Evolutionary conservation across 2,888 invertebrate species (phyloP), one percentile per base, ranked within the genome.

Genomic region (Agrochola litura): DNA sequence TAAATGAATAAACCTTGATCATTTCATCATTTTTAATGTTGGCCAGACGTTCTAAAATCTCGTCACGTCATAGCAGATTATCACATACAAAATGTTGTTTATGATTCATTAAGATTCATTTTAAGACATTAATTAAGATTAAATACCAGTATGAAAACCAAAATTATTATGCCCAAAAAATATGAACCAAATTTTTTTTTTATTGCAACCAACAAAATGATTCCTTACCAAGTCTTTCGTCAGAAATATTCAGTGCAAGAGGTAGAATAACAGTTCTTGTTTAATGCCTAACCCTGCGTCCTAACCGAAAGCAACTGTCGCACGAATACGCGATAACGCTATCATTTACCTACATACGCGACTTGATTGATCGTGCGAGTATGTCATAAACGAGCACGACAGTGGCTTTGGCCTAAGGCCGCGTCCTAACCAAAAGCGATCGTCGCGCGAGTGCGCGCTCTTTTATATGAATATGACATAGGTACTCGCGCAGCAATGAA

Each of bases 1-100:
- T 49, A 14, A 22, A 43, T 2, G 14, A 46, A 25, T 25, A 41
- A 81, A 66, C 78, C 78, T 81, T 79, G 75, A 60, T 19, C n/a
- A 30, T 74, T 65, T 64, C 37, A n/a, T 14, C 0, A 65, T 52
- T 65, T 79, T 66, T 41, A 25, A 61, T 25, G 65, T 14, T 25
- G 8, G 14, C 52, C 6, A 49, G 49, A 49, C 58, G 9, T 81
- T 74, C 54, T 66, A 74, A 81, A 74, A 74, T 58, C 46, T 60
- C 16, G 10, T 81, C 22, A 41, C 30, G 37, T 41, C 12, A 9
- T 22, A 19, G 4, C 6, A n/a, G 1, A 4, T 63, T 19, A 41
- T 25, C 46, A 58, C 37, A 16, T 25, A 25, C 5, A 22, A 41
- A 49, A 54, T 16, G 43, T 14, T n/a, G 14, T 22, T 25, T 37